Evolutionary conservation across 2,113 vertebrate genomes (phyloP), one percentile per base, ranked within the genome.

Genomic region (Orientallactaga bullata): DNA sequence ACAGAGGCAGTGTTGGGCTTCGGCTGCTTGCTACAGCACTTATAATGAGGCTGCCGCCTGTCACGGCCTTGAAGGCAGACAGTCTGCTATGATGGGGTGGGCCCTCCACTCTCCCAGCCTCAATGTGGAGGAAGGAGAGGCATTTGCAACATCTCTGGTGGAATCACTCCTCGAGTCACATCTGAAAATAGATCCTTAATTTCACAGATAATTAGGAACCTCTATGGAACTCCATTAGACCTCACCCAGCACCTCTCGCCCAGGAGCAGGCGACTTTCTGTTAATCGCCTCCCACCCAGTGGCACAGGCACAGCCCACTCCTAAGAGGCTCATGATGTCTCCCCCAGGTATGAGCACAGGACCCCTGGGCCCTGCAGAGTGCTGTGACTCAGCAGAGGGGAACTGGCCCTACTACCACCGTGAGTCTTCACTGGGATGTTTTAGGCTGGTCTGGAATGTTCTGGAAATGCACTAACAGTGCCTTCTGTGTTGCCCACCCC

Each of bases 141-240:
- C 8, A 0, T 20, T 30, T 35, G 12, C 61, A 6, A 17, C 51
- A 35, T 5, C 11, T 39, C 23, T 2, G 11, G 55, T 84, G 73
- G 81, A 78, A 83, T 66, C 42, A 7, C 51, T 65, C 61, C 60
- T 55, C 2, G 30, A 77, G 79, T 30, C 13, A 58, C 21, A 23
- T 86, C 90, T 91, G 85, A 94, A 96, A 94, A 94, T 93, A 91
- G 94, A 91, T 39, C 80, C 76, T 95, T 95, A 80, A n/a, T 95
- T 86, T 94, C 94, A 95, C 92, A 89, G 96, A 65, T 80, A 66
- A 94, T 95, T 91, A 93, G 88, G 89, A 74, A 23, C 35, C 16
- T 76, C 88, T 32, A 30, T 30, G 28, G 58, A 81, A 68, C 88
- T 28, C 65, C 60, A 93, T 74, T 42, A 94, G 37, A 12, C 76